Conservation (phyloP, 2,888 invertebrate genomes). For the Horisme vitalbata region DNA sequence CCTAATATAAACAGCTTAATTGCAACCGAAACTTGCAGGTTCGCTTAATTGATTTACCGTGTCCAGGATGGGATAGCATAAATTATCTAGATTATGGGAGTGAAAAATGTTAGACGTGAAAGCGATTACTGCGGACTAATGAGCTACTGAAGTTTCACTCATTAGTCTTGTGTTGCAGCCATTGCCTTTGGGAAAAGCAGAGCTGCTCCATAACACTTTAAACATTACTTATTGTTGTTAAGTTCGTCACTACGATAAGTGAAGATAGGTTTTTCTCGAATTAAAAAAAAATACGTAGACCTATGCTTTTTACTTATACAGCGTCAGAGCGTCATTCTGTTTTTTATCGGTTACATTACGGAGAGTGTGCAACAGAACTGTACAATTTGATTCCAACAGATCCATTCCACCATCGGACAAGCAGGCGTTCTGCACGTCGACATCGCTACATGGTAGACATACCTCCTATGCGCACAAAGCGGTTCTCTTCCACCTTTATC, state of each 20-base stretch:
- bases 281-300: too few relatives aligned
- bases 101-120: conserved; percentile 36
- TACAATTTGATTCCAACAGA: too few relatives aligned
- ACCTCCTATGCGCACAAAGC: too few relatives aligned
- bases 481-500: too few relatives aligned
- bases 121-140: conserved; percentile 53
- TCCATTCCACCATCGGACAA: too few relatives aligned
- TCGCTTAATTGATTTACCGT: conserved; percentile 57
- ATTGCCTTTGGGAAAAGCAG: conserved; percentile 53
- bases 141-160: conserved; percentile 57
- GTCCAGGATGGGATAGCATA: conserved; percentile 46
- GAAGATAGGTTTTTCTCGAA: too few relatives aligned
- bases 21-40: conserved; percentile 57
- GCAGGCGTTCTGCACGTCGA: too few relatives aligned
- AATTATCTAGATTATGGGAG: conserved; percentile 26
- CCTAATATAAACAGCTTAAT: conserved; percentile 56
- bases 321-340: too few relatives aligned
- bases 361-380: too few relatives aligned
- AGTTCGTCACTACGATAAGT: conserved; percentile 13
- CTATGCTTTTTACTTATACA: too few relatives aligned
- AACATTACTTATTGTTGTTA: conserved; percentile 58
- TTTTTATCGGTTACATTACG: too few relatives aligned
- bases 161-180: conserved; percentile 56
- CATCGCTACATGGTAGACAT: too few relatives aligned
- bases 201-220: conserved; percentile 46